Conservation (phyloP, 2,888 invertebrate species). For the Apamea monoglypha region DNA sequence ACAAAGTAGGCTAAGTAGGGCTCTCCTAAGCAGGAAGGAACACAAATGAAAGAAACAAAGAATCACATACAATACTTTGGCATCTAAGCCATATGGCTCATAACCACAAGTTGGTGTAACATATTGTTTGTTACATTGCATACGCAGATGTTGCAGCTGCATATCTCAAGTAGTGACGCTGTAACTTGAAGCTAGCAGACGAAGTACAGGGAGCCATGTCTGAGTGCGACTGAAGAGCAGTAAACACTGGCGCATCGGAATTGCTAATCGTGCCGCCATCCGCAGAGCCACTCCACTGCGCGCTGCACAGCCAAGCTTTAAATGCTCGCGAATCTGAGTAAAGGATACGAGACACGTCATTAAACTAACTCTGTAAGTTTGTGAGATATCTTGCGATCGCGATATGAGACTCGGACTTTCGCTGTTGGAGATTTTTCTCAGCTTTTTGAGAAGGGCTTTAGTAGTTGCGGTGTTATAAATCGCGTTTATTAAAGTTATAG, state of each 20-base stretch:
- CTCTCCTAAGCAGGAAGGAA: background rate
- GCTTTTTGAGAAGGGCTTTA: slow-evolving; percentile 13
- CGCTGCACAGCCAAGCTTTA: slow-evolving; percentile 55
- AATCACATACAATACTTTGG: background rate
- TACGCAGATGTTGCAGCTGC: slow-evolving; percentile 15
- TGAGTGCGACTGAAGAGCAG: slow-evolving; percentile 57
- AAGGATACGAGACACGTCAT: slow-evolving; percentile 61
- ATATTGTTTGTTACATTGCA: background rate
- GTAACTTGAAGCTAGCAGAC: slow-evolving; percentile 26
- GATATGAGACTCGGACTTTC: slow-evolving; percentile 17
- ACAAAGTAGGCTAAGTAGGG: background rate
- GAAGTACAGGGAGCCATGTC: slow-evolving; percentile 35
- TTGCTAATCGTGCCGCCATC: slow-evolving; percentile 67
- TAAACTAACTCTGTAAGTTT: slow-evolving; percentile 55
- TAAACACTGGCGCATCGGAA: slow-evolving; percentile 68
- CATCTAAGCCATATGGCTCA: background rate
- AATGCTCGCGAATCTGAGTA: slow-evolving; percentile 48
- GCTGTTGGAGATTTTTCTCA: background rate
- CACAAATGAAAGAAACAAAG: background rate
- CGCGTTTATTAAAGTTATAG: background rate
- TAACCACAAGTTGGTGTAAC: slow-evolving; percentile 3
- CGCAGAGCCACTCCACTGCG: slow-evolving; percentile 61
- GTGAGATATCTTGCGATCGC: slow-evolving; percentile 32
- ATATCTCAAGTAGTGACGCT: slow-evolving; percentile 17
- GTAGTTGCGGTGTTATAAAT: background rate